phyloP scores from a whole-genome alignment of 1,140 invertebrate genomes.

The Caerostris darwini region DNA sequence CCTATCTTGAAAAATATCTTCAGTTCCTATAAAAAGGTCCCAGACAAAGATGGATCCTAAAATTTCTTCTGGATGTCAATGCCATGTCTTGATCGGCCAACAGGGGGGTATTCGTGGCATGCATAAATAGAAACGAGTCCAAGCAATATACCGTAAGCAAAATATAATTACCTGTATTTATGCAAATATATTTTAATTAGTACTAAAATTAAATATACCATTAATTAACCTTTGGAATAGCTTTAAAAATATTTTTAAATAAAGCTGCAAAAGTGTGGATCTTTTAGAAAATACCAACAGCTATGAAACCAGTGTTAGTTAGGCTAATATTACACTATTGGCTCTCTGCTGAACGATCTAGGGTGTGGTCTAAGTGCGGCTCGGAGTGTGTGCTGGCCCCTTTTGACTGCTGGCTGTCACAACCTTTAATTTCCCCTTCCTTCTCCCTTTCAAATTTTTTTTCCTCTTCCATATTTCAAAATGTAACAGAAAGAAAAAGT shows the following conservation, averaged over 20 bases:
- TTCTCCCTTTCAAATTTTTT: neutral
- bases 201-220: no score
- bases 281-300: neutral
- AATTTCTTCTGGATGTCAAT: no score
- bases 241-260: neutral
- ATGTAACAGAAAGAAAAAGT: neutral
- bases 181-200: no score
- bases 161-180: no score
- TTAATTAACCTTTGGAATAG: no score
- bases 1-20: no score
- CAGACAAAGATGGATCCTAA: no score
- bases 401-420: neutral
- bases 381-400: neutral
- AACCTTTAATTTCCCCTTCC: conserved; percentile 57
- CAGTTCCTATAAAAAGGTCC: no score
- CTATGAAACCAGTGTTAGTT: neutral
- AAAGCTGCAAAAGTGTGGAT: neutral
- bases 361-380: conserved; percentile 42
- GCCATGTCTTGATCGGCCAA: no score
- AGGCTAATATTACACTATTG: neutral
- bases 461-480: conserved; percentile 31
- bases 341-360: neutral
- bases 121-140: no score
- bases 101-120: no score
- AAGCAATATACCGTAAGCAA: no score